phyloP scores from a whole-genome alignment of 2,888 invertebrate genomes.

The Amiota communis region DNA sequence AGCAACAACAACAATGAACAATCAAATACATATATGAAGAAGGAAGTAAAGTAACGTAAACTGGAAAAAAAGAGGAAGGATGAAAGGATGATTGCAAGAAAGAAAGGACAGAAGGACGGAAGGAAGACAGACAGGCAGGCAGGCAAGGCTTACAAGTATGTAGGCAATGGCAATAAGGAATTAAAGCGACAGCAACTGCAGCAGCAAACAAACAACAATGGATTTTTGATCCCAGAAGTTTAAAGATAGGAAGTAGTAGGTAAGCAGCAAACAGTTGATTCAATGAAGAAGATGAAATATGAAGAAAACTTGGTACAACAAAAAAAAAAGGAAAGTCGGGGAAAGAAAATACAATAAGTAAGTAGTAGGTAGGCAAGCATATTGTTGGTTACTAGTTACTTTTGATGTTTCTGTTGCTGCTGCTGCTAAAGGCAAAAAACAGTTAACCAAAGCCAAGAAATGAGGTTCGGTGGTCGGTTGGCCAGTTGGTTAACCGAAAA shows the following conservation, averaged over 20 bases:
- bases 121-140: not conserved
- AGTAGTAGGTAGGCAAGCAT: too few species aligned
- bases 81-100: not conserved
- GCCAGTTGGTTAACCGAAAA: not conserved
- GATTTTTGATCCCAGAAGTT: not conserved
- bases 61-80: not conserved
- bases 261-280: not conserved
- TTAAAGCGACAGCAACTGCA: not conserved
- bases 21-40: conserved; percentile 27
- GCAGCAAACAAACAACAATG: not conserved
- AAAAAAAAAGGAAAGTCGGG: too few species aligned
- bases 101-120: not conserved
- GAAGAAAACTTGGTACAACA: too few species aligned
- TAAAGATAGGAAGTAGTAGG: not conserved
- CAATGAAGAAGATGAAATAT: not conserved
- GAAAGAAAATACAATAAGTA: too few species aligned
- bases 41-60: conserved; percentile 23
- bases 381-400: not conserved
- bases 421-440: conserved; percentile 40
- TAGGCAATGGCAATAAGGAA: not conserved
- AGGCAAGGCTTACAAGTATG: too few species aligned
- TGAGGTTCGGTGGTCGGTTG: too few species aligned
- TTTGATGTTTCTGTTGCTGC: not conserved
- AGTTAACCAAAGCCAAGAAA: conserved; percentile 34
- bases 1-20: conserved; percentile 26